Evolutionary conservation across 2,797 vertebrate genomes (phyloP), one percentile per base, ranked within the genome.

Genomic region (Chelon labrosus): DNA sequence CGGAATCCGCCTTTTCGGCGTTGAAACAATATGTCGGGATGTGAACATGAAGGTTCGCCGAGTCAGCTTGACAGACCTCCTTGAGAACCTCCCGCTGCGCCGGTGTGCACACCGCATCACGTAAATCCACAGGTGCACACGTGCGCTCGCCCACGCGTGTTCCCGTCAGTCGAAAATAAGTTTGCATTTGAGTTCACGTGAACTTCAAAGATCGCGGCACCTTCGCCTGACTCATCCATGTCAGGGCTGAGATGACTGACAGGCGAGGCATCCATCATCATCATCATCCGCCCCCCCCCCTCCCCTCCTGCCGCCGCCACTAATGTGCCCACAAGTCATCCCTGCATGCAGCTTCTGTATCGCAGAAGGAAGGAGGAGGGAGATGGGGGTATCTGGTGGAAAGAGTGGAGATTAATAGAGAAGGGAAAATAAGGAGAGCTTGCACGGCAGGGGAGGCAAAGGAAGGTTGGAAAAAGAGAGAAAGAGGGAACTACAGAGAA

Each of bases 191-290:
- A 65, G 72, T 80, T 71, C 64, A 54, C 83, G 71, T 56, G 54
- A 86, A 83, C 82, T 77, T 88, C 79, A 89, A 79, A 85, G 59
- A 78, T 75, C 65, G 67, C 42, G 20, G 51, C 65, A 70, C 76
- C 80, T 76, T 70, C 50, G 51, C 51, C 66, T 56, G 82, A 90
- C 84, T 86, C 79, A 80, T 87, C 77, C 83, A 73, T 89, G 90
- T 84, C 86, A 82, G 65, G 50, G 71, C 80, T 80, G 69, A 47
- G 74, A 86, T 90, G 87, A 79, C 65, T 88, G 90, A 88, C 85
- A 80, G 80, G 71, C 10, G 2, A 20, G 3, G 70, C 79, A 86
- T 88, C 81, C 61, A 56, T 89, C 88, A 83, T 35, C 57, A 56
- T 83, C 78, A 57, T 63, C 10, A 3, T 1, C 27, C 27, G 27